These are phyloP conservation scores for Caligus rogercresseyi DNA, from an alignment of 1,140 invertebrate species.

Conservation along the genomic window DNA sequence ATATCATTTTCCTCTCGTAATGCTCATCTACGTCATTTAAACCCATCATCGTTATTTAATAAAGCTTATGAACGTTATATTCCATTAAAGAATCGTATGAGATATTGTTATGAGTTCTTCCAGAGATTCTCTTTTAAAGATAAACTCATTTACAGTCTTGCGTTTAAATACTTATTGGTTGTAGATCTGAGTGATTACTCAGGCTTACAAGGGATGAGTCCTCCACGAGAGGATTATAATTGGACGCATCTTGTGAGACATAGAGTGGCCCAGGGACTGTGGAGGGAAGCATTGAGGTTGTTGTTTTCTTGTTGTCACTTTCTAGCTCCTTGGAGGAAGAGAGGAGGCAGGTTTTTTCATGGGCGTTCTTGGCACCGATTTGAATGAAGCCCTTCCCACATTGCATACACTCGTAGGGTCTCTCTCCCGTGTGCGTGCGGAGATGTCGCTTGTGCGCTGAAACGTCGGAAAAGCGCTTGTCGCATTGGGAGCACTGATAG, in stretches of 20 bases:
- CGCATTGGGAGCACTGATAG: conserved; percentile 22
- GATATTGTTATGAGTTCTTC: no score
- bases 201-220: background rate
- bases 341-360: background rate
- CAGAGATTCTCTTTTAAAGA: no score
- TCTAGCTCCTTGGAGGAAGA: background rate
- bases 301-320: background rate
- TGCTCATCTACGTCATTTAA: no score
- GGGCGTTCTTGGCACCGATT: conserved; percentile 3
- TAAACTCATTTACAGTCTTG: no score
- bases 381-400: conserved; percentile 30
- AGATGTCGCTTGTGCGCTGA: conserved; percentile 27
- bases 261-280: background rate
- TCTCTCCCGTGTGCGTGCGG: conserved; percentile 29
- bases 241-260: background rate
- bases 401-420: conserved; percentile 30
- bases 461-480: conserved; percentile 23
- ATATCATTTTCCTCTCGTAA: no score
- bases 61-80: no score
- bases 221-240: background rate
- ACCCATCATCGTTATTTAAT: no score
- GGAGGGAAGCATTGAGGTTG: no score
- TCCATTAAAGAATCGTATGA: no score
- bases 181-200: background rate
- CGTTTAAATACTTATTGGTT: background rate